Evolutionary conservation across 2,888 invertebrate genomes (phyloP).

Genomic region (Sinotaia quadrata): DNA sequence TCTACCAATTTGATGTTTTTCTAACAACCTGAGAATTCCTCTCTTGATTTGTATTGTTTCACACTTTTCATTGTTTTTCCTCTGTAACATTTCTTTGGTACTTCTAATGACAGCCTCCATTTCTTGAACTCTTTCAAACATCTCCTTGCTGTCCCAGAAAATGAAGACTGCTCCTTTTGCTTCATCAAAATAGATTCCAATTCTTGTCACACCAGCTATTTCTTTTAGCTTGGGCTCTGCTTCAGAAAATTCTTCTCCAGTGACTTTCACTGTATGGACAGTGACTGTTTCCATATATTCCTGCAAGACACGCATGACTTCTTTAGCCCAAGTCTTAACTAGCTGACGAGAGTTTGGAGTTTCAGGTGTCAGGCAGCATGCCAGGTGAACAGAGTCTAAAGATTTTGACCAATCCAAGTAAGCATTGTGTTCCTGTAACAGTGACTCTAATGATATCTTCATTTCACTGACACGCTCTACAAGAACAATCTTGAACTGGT

Average conservation of each 20-base stretch:
- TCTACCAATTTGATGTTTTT: neutral
- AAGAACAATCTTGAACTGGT: neutral
- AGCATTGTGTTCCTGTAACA: no score
- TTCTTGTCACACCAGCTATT: neutral
- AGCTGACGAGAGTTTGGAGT: neutral
- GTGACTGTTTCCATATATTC: neutral
- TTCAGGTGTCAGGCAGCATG: constrained; percentile 8
- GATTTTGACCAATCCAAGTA: no score
- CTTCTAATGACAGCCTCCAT: neutral
- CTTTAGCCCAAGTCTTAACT: constrained; percentile 4
- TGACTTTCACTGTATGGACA: neutral
- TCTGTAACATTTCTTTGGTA: neutral
- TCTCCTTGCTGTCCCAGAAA: neutral
- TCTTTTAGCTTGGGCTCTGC: neutral
- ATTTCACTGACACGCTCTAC: no score
- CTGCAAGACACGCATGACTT: neutral
- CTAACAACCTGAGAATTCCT: neutral
- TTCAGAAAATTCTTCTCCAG: constrained; percentile 8
- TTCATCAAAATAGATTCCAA: neutral
- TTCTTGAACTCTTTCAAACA: neutral
- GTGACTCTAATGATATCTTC: no score
- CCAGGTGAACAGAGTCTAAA: neutral
- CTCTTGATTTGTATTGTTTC: neutral
- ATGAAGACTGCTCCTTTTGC: neutral
- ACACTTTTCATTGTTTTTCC: constrained; percentile 1